phyloP scores from a whole-genome alignment of 2,113 vertebrate species.

The Laticauda laticaudata region DNA sequence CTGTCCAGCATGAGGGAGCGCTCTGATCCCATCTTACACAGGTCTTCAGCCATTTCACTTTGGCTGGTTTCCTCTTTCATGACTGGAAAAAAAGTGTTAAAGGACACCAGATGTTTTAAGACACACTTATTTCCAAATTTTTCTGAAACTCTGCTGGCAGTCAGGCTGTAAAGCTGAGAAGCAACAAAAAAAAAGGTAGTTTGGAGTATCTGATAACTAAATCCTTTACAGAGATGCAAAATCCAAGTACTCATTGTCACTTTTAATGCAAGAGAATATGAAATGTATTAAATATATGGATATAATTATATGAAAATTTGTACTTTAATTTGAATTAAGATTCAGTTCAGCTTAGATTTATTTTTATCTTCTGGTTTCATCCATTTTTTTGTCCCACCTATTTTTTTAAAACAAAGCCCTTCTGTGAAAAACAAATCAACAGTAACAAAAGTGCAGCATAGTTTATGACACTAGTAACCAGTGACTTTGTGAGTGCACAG shows the following conservation, averaged over 20 bases:
- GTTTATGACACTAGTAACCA: neutral
- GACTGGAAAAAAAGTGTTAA: conserved; percentile 83
- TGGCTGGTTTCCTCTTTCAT: conserved; percentile 98
- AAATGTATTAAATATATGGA: neutral
- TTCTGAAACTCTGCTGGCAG: neutral
- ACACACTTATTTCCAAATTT: conserved; percentile 40
- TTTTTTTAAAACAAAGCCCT: neutral
- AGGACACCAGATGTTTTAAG: conserved; percentile 77
- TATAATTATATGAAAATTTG: neutral
- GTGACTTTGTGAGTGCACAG: neutral
- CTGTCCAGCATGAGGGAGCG: conserved; percentile 98
- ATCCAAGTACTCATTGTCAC: neutral
- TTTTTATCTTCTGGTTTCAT: neutral
- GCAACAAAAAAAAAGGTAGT: neutral
- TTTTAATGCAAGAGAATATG: neutral
- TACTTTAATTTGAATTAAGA: neutral
- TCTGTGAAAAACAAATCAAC: neutral
- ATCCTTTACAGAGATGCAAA: neutral
- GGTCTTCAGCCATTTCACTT: conserved; percentile 96
- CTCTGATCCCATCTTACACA: conserved; percentile 93
- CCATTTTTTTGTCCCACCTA: neutral
- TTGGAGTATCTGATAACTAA: neutral
- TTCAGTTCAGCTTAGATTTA: neutral
- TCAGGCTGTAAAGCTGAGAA: neutral
- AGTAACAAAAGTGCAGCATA: neutral